Evolutionary conservation across 2,888 invertebrate species (phyloP).

Genomic region (Sialis lutaria): DNA sequence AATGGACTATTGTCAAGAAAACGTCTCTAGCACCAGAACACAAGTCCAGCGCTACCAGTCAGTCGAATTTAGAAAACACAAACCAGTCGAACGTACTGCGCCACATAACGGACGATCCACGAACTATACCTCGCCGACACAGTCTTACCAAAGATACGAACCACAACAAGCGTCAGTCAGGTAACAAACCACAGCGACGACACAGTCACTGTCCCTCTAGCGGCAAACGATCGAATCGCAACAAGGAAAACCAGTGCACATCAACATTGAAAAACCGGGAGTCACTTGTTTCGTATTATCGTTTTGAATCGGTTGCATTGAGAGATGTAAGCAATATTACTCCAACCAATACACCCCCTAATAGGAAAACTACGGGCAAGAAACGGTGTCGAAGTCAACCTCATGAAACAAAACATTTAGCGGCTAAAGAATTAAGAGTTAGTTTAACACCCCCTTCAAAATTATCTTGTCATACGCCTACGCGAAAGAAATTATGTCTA

Average conservation of each 20-base stretch:
- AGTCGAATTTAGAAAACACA: neutral
- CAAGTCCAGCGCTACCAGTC: slow-evolving; percentile 4
- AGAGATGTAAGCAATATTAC: slow-evolving; percentile 46
- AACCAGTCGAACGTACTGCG: neutral
- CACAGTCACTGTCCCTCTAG: slow-evolving; percentile 19
- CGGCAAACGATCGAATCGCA: slow-evolving; percentile 19
- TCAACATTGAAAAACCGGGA: slow-evolving; percentile 36
- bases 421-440: neutral
- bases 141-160: slow-evolving; percentile 23
- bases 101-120: slow-evolving; percentile 12
- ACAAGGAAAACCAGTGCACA: slow-evolving; percentile 40
- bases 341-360: slow-evolving; percentile 19
- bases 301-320: slow-evolving; percentile 27
- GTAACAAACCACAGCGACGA: slow-evolving; percentile 31
- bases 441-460: slow-evolving; percentile 2
- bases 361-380: neutral
- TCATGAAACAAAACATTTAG: neutral
- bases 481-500: slow-evolving; percentile 1
- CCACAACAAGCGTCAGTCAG: slow-evolving; percentile 18
- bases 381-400: slow-evolving; percentile 4
- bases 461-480: neutral
- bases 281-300: slow-evolving; percentile 15
- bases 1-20: slow-evolving; percentile 35
- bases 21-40: slow-evolving; percentile 12
- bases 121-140: slow-evolving; percentile 12